Percentiles rank a stretch among this genome's conserved stretches.
phyloP scores from a whole-genome alignment of 1,140 invertebrate species.

The Asbolus verrucosus region DNA sequence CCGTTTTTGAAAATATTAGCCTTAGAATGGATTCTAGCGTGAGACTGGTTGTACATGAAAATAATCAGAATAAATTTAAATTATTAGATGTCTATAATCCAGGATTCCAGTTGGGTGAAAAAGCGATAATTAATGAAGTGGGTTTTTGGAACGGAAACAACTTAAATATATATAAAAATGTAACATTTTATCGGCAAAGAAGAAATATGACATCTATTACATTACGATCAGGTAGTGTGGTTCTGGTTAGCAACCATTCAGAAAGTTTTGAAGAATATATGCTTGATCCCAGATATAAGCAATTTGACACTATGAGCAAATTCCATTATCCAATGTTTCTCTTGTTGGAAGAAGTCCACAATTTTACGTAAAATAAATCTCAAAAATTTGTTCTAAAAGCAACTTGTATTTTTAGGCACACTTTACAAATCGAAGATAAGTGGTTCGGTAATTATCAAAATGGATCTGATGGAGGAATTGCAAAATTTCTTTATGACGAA shows the following conservation, averaged over 20 bases:
- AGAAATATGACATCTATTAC: conserved; percentile 7
- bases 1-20: background rate
- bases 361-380: conserved; percentile 19
- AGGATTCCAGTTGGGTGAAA: conserved; percentile 1
- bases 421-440: conserved; percentile 2
- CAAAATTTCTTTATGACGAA: conserved; percentile 47
- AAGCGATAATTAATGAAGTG: background rate
- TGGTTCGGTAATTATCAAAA: conserved; percentile 56
- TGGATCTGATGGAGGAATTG: conserved; percentile 53
- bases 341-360: conserved; percentile 20
- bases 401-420: background rate
- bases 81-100: conserved; percentile 23
- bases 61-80: conserved; percentile 1
- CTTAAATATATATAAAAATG: background rate
- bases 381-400: background rate
- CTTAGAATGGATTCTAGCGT: conserved; percentile 13
- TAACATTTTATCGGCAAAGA: conserved; percentile 24
- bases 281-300: conserved; percentile 19
- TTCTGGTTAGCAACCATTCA: background rate
- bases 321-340: conserved; percentile 37
- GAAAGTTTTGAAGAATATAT: conserved; percentile 29
- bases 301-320: conserved; percentile 32
- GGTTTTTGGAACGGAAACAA: conserved; percentile 18
- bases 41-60: background rate
- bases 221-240: conserved; percentile 24